Evolutionary conservation across 2,113 vertebrate genomes (phyloP).

Genomic region (Lutjanus erythropterus): DNA sequence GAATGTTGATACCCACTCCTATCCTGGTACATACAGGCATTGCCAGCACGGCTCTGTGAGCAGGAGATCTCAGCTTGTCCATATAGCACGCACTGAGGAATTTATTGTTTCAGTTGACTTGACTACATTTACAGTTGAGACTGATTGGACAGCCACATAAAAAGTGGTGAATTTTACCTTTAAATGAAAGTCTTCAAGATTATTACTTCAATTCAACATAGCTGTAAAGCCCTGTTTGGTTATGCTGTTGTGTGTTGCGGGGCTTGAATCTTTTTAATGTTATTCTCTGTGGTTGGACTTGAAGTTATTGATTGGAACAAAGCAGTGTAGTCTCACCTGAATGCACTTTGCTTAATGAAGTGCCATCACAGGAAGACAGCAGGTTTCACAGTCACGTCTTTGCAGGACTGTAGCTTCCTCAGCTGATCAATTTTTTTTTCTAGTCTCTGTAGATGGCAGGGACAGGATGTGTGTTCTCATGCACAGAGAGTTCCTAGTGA

Average conservation of each 20-base stretch:
- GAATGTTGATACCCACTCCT: too few species aligned
- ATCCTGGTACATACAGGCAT: too few species aligned
- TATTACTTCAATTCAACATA: background rate
- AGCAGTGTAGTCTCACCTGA: background rate
- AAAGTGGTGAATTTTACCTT: too few species aligned
- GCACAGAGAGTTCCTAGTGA: background rate
- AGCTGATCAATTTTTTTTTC: slow-evolving; percentile 2
- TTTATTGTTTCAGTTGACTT: too few species aligned
- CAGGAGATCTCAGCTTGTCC: too few species aligned
- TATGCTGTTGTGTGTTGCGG: background rate
- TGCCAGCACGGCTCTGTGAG: too few species aligned
- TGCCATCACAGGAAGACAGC: slow-evolving; percentile 13
- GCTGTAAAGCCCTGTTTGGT: background rate
- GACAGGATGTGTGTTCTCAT: slow-evolving; percentile 3
- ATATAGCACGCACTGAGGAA: too few species aligned
- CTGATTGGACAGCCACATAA: too few species aligned
- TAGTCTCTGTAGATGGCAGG: background rate
- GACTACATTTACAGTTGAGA: too few species aligned
- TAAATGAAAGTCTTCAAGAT: too few species aligned
- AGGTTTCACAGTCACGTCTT: slow-evolving; percentile 10
- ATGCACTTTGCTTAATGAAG: slow-evolving; percentile 13
- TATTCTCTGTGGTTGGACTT: background rate
- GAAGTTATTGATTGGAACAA: background rate
- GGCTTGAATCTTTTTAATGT: background rate
- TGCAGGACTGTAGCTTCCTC: slow-evolving; percentile 30